Percentiles rank a stretch among this genome's conserved stretches.
These are phyloP conservation scores for Dynastes tityus DNA, from an alignment of 2,888 invertebrate genomes.

Conservation along the genomic window DNA sequence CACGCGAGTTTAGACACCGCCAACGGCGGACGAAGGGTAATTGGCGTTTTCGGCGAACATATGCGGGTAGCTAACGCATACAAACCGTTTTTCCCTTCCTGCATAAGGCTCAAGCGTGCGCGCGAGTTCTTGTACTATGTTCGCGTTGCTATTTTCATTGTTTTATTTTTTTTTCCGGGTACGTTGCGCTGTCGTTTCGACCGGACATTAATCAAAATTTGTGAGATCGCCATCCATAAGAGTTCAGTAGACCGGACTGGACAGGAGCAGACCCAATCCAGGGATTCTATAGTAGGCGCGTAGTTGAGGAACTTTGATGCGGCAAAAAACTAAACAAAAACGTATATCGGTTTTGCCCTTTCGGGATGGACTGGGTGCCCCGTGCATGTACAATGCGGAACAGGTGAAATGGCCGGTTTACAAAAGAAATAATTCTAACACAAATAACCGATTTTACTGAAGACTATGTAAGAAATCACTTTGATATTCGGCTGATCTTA, in stretches of 20 bases:
- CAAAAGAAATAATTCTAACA: too few relatives aligned
- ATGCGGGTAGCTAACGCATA: not conserved
- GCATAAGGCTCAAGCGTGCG: not conserved
- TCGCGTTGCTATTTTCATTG: not conserved
- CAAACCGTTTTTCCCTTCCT: not conserved
- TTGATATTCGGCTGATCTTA: too few relatives aligned
- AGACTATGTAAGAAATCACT: too few relatives aligned
- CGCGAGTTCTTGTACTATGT: not conserved
- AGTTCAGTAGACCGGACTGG: not conserved
- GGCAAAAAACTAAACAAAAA: not conserved
- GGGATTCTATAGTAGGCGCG: not conserved
- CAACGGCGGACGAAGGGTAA: not conserved
- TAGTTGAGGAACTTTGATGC: not conserved
- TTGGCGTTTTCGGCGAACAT: slow-evolving; percentile 13
- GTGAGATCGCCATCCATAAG: not conserved
- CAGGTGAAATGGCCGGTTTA: too few relatives aligned
- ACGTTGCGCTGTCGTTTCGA: not conserved
- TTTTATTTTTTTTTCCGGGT: slow-evolving; percentile 4
- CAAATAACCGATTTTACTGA: too few relatives aligned
- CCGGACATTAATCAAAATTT: slow-evolving; percentile 27
- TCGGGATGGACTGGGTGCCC: not conserved
- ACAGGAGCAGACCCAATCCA: too few relatives aligned
- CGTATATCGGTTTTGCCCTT: not conserved
- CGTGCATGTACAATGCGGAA: not conserved
- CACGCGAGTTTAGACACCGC: not conserved